These are phyloP conservation scores for Thecophora atra DNA, from an alignment of 2,888 invertebrate species.

Conservation along the genomic window DNA sequence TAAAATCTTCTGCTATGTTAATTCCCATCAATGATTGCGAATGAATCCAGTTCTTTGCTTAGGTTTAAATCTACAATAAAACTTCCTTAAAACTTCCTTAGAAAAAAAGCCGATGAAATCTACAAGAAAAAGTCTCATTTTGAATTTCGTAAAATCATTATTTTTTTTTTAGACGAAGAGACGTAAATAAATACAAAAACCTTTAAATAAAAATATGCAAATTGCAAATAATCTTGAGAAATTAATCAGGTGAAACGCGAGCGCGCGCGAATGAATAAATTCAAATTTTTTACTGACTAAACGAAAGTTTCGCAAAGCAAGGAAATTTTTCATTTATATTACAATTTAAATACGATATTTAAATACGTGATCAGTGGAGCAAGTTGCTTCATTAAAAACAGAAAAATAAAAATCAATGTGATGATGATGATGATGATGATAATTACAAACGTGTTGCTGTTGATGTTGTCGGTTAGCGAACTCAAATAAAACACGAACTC, in stretches of 20 bases:
- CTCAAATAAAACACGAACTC: neutral
- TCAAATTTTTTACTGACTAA: neutral
- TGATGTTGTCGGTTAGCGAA: neutral
- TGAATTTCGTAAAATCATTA: too few relatives aligned
- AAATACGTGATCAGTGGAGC: conserved; percentile 3
- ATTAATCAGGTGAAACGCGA: neutral
- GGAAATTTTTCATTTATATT: neutral
- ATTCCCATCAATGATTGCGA: too few relatives aligned
- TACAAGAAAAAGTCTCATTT: too few relatives aligned
- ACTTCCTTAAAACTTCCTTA: too few relatives aligned
- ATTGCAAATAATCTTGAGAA: conserved; percentile 32
- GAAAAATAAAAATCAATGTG: neutral
- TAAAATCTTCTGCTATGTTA: too few relatives aligned
- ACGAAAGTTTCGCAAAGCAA: neutral
- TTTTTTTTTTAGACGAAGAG: too few relatives aligned
- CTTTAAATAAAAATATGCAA: conserved; percentile 31
- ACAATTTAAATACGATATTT: neutral
- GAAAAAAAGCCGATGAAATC: too few relatives aligned
- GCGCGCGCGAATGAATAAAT: neutral
- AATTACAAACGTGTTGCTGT: neutral
- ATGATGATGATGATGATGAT: neutral
- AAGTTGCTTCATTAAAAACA: neutral
- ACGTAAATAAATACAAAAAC: neutral
- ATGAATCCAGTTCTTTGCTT: too few relatives aligned
- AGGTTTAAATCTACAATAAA: too few relatives aligned